Evolutionary conservation across 2,113 vertebrate genomes (phyloP), one percentile per base, ranked within the genome.

Genomic region (Scytalopus superciliaris): DNA sequence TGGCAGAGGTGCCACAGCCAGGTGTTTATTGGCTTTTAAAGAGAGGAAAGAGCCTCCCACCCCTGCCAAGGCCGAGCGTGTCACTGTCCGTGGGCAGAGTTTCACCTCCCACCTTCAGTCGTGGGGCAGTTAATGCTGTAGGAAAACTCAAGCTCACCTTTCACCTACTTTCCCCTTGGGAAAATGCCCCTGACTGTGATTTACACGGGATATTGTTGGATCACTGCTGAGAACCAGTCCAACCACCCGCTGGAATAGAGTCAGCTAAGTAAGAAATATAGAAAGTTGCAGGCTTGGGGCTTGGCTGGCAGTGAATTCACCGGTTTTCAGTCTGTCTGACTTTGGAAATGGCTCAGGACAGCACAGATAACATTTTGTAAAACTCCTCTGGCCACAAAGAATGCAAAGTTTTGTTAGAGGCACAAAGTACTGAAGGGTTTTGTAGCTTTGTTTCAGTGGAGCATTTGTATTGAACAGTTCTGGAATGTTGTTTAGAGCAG

Each of bases 141-240:
- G 73, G 91, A 27, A 66, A 68, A 40, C 24, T 63, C 60, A 40
- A 0, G 10, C 81, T 74, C 33, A 84, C 94, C 93, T 95, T 88
- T 97, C 31, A 42, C 91, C 94, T 78, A 7, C 42, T 86, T 63
- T 30, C 53, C 74, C 45, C 77, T 64, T 18, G 66, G 89, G 89
- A 69, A 96, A 87, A 85, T 75, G 63, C 74, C 82, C 64, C 45
- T 21, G 50, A 24, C 94, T 90, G 72, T 23, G 74, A 63, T 93
- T 95, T 80, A 35, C 63, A 0, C 31, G 16, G 84, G 70, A 23
- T 40, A 14, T 35, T 27, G 59, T 59, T 18, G 5, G 53, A 17
- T 28, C 33, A 73, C 52, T 90, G 73, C 90, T 12, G 47, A 93
- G 91, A 97, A 95, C 94, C 85, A 69, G 92, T 89, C 83, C 50